phyloP scores from a whole-genome alignment of 2,113 vertebrate species.

The Opisthocomus hoazin region DNA sequence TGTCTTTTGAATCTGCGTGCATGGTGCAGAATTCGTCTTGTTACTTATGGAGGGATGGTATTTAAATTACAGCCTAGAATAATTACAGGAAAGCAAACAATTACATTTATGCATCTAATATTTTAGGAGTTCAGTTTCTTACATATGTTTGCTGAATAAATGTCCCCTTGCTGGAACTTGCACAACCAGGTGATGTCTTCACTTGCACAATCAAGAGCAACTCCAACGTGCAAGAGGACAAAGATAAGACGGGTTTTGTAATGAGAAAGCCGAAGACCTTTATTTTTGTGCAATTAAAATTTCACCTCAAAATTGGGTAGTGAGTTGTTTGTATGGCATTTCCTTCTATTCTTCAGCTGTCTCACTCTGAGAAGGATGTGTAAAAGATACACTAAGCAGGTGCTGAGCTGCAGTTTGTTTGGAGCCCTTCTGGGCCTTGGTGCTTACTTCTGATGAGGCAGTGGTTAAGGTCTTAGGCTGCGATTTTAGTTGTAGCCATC shows the following conservation, averaged over 20 bases:
- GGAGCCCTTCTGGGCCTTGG: neutral
- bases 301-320: neutral
- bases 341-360: neutral
- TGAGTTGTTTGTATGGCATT: neutral
- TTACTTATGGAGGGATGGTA: neutral
- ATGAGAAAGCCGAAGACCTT: conserved; percentile 3
- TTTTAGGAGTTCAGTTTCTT: neutral
- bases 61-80: neutral
- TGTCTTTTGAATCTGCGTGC: neutral
- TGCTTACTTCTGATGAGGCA: neutral
- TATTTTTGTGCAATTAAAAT: conserved; percentile 39
- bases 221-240: neutral
- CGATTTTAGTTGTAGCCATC: neutral
- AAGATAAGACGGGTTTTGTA: conserved; percentile 42
- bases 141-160: neutral
- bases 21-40: neutral
- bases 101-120: neutral
- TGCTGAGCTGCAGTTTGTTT: neutral
- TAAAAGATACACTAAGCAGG: neutral
- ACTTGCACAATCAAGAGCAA: conserved; percentile 18
- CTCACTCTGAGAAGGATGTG: neutral
- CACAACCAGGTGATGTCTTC: neutral
- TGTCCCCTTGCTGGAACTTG: neutral
- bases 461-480: neutral
- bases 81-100: neutral